Evolutionary conservation across 2,888 invertebrate species (phyloP), one percentile per base, ranked within the genome.

Genomic region (Nebria salina): DNA sequence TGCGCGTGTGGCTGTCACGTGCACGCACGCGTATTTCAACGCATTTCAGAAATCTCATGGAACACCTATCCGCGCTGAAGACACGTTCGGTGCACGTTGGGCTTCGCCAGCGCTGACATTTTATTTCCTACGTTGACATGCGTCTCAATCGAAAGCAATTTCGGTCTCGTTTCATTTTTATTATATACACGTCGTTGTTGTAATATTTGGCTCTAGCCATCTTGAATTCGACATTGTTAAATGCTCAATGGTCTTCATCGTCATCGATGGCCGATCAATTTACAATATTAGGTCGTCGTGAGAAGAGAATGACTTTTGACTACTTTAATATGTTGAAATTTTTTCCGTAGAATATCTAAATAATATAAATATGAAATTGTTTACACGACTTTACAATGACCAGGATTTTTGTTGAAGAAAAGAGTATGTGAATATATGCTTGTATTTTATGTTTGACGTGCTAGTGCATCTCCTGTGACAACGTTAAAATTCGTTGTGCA

Each of bases 131-230:
- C 83, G 83, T 82, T 82, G 83, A 83, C 82, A 82, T 80, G 65
- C 80, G 83, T 83, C 83, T 83, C 83, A 84, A 84, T 84, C 83
- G 83, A 83, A 83, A 82, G 83, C 83, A 82, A 82, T 83, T 84
- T 82, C 83, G 77, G 82, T 54, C 83, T 83, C 82, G 70, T 80
- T 80, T 68, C 75, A 64, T 68, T 80, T 72, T 80, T 80, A 80
- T 80, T 80, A 80, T 80, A 13, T 54, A 54, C 54, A 54, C 54
- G 54, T 75, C 73, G 75, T 75, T 64, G 75, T 80, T 80, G 80
- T 80, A 80, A 80, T 80, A 80, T 80, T 80, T 75, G 4, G 42
- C 66, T 9, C 11, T 4, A 15, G 42, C 74, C 42, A 25, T 20
- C n/a, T 77, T 68, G 72, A 54, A 54, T 65, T 42, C 20, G n/a